Base-by-base conservation (phyloP, 2,888 invertebrate species). In the Synergus umbraculus region DNA sequence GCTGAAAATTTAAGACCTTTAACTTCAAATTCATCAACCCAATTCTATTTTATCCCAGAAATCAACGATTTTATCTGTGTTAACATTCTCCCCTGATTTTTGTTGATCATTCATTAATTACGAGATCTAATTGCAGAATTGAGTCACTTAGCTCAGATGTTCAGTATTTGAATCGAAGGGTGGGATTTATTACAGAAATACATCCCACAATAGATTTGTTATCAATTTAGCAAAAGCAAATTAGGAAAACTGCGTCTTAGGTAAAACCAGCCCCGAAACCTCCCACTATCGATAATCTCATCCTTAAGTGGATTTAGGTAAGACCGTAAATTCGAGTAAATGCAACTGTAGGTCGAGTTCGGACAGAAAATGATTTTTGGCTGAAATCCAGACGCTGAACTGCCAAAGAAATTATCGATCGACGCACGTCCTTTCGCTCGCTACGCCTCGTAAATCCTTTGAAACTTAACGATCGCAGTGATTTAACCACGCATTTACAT, bases 361-460 rank as follows among this genome's bases (percentile, higher is more conserved):
- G 22, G 22, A 66, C 77, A 77, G 66, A 77, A 80, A 76, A 80
- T 69, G 54, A 73, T 82, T 69, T 79, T 81, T 82, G 83, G 81
- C 79, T 15, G 73, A 41, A 77, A 79, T 81, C 82, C 83, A 82
- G 49, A 37, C 54, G 46, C 29, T 65, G 29, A 65, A 49, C 58
- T 78, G 81, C 82, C 82, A 79, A 83, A 80, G 79, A 79, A 84
- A 81, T 81, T 78, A 83, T 83, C 82, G 82, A 83, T 83, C 81
- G 76, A 76, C 76, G 67, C 60, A 66, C 79, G 76, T 79, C 79
- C 79, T 82, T 79, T 82, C 76, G 78, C 76, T 63, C 77, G 65
- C 63, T 77, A 76, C 78, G 49, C 78, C 76, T 82, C 82, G 64
- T 82, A 82, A 82, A 82, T 80, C 64, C 79, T 78, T 49, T 58